phyloP scores from a whole-genome alignment of 2,888 invertebrate species.

The Polyommatus iphigenia region DNA sequence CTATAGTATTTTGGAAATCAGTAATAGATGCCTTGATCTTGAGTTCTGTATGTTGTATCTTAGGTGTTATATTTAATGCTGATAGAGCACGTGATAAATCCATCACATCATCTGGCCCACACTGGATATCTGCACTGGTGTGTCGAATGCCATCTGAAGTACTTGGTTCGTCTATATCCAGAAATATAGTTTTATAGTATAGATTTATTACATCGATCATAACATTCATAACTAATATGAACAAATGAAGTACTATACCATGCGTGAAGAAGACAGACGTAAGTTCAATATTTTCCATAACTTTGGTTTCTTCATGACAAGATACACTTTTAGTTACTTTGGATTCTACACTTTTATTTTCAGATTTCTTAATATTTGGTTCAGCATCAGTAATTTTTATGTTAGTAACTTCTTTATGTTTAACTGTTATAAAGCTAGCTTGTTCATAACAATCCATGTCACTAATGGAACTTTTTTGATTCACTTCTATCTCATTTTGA shows the following conservation, averaged over 20 bases:
- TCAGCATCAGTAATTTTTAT: conserved; percentile 49
- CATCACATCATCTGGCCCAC: conserved; percentile 59
- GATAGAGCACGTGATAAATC: conserved; percentile 48
- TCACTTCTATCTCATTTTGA: not conserved
- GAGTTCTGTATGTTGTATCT: conserved; percentile 50
- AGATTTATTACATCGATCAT: not conserved
- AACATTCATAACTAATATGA: not conserved
- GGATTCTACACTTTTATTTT: conserved; percentile 49
- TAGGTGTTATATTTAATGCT: conserved; percentile 50
- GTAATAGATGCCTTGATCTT: conserved; percentile 52
- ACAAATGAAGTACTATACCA: conserved; percentile 49
- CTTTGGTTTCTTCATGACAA: conserved; percentile 46
- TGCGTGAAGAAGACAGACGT: conserved; percentile 61
- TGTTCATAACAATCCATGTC: not conserved
- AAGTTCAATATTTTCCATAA: conserved; percentile 47
- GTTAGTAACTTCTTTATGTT: not conserved
- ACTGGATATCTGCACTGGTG: conserved; percentile 64
- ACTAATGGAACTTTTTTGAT: not conserved
- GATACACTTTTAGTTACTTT: conserved; percentile 49
- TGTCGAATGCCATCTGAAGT: conserved; percentile 74
- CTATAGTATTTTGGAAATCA: conserved; percentile 44
- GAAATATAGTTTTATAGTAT: conserved; percentile 38
- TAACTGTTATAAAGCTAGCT: not conserved
- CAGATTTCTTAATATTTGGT: conserved; percentile 44
- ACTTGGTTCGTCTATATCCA: conserved; percentile 72